Base-by-base conservation (phyloP, 2,113 vertebrate species). In the Mormyrus lacerda region DNA sequence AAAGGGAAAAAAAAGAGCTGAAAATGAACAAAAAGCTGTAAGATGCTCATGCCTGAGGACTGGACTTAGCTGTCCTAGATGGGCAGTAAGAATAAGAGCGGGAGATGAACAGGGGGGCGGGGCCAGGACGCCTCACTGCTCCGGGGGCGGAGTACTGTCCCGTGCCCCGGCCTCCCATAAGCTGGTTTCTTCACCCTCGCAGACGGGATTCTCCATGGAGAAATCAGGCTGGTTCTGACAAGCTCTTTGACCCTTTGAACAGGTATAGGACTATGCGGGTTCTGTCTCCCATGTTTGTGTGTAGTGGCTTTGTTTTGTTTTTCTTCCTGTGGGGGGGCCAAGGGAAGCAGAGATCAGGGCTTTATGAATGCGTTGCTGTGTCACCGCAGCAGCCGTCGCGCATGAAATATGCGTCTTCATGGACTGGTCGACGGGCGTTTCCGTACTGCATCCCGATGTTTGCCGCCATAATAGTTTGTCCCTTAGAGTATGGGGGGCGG, bases 161-260 rank as follows among this genome's bases (percentile, higher is more conserved):
- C 0, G 4, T 89, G 76, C 39, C 10, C 69, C 82, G 51, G 76
- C 91, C 85, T 85, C 85, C 89, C 93, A 91, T 95, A 95, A 97
- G 96, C 91, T 94, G 93, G 95, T 97, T 93, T 96, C 94, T 97
- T 96, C 96, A 95, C 96, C 95, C 95, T 96, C 96, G 50, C 97
- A 98, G 97, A 97, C 95, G 96, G 95, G 97, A 97, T 95, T 96
- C 96, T 96, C 95, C 97, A 5, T 97, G 97, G 97, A 97, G 96
- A 97, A 98, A 95, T 96, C 96, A 96, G 93, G 96, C 96, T 95
- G 95, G 94, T 96, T 96, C 96, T 97, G 97, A 97, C 94, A 96
- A 95, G 95, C 95, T 94, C 94, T 95, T 90, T 96, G 96, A 97
- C 95, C 96, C 96, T 92, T 95, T 96, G 94, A 97, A 92, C 97